Evolutionary conservation across 2,888 invertebrate genomes (phyloP).

Genomic region (Eudemis profundana): DNA sequence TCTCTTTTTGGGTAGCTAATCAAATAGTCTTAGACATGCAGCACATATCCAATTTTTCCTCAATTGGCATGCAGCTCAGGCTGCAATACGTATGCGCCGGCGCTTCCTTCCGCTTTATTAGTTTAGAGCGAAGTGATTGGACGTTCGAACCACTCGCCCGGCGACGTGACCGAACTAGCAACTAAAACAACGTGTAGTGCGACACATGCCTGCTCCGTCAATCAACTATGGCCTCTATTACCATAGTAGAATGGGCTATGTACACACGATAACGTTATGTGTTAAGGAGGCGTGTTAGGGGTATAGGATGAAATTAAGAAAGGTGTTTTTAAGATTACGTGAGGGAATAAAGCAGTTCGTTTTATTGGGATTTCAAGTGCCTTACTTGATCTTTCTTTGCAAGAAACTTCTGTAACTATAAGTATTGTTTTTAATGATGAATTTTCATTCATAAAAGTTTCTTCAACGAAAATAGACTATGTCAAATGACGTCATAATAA

Average conservation of each 20-base stretch:
- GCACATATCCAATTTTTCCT: constrained; percentile 46
- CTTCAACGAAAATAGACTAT: not conserved
- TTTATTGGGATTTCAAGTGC: not conserved
- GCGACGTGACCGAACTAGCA: constrained; percentile 67
- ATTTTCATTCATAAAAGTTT: not conserved
- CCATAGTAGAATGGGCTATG: constrained; percentile 3
- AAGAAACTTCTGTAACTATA: no score
- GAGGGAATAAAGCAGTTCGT: not conserved
- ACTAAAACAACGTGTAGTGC: constrained; percentile 39
- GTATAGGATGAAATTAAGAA: constrained; percentile 14
- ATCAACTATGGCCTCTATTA: constrained; percentile 20
- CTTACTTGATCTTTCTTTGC: no score
- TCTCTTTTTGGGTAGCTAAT: constrained; percentile 38
- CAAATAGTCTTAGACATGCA: constrained; percentile 43
- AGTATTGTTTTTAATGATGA: not conserved
- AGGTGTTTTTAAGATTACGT: constrained; percentile 19
- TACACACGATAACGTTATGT: not conserved
- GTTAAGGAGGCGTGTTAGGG: constrained; percentile 1
- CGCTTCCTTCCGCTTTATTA: constrained; percentile 76
- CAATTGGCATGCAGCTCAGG: constrained; percentile 54
- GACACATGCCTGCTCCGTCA: constrained; percentile 10
- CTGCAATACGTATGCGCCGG: constrained; percentile 70
- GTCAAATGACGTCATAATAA: constrained; percentile 1
- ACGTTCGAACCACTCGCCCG: constrained; percentile 65
- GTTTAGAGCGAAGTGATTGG: constrained; percentile 78